phyloP scores from a whole-genome alignment of 2,797 vertebrate genomes.

The Paguma larvata region DNA sequence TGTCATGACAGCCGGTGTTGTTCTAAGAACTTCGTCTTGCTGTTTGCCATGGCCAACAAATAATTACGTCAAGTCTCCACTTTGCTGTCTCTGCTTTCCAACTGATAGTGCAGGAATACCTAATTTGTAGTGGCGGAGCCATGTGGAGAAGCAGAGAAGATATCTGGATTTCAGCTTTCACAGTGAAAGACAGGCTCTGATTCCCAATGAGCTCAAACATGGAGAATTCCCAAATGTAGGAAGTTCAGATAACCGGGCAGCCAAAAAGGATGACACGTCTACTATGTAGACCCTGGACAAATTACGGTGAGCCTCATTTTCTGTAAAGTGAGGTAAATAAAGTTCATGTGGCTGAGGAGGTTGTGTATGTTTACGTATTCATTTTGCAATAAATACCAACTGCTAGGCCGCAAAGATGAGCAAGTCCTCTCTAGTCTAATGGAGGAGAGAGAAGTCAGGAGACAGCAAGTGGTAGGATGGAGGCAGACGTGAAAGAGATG shows the following conservation, averaged over 20 bases:
- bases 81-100: background rate
- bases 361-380: background rate
- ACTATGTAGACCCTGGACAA: background rate
- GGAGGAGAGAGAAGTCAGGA: constrained; percentile 17
- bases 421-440: background rate
- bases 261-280: background rate
- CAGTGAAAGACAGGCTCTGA: background rate
- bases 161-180: background rate
- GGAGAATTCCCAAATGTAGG: background rate
- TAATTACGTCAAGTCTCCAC: background rate
- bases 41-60: background rate
- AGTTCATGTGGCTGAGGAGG: background rate
- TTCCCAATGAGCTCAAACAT: background rate
- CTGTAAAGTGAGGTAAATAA: background rate
- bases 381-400: background rate
- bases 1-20: background rate
- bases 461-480: background rate
- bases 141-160: background rate
- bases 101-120: background rate
- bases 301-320: background rate
- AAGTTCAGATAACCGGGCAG: background rate
- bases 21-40: constrained; percentile 18
- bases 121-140: background rate
- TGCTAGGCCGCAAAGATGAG: background rate
- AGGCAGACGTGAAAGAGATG: background rate